A percentile compares a stretch with the other conserved stretches of the same genome.
These are phyloP conservation scores for Conus ventricosus DNA, from an alignment of 1,140 invertebrate genomes.

Conservation along the genomic window DNA sequence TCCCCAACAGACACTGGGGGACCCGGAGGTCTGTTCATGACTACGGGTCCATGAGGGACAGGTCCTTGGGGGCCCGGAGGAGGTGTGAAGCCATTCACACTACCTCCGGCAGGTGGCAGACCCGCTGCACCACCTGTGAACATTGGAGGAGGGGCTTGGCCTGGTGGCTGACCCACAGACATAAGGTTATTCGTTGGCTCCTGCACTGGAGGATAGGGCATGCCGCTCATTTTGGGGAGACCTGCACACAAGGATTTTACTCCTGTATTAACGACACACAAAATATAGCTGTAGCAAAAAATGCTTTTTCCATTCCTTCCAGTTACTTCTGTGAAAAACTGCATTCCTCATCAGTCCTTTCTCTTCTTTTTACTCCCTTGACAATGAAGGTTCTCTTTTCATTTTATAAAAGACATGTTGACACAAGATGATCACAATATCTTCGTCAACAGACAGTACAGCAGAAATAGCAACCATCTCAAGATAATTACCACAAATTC, in stretches of 20 bases:
- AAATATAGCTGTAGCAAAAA: too few relatives aligned
- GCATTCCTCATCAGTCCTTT: too few relatives aligned
- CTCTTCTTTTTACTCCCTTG: too few relatives aligned
- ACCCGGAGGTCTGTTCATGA: neutral
- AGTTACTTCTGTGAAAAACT: too few relatives aligned
- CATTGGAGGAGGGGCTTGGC: neutral
- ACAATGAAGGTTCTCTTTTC: too few relatives aligned
- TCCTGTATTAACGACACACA: too few relatives aligned
- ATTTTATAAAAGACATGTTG: too few relatives aligned
- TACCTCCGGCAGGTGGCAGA: neutral
- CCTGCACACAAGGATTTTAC: neutral
- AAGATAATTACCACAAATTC: too few relatives aligned
- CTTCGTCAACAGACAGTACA: too few relatives aligned
- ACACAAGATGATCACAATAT: too few relatives aligned
- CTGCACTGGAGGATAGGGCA: neutral
- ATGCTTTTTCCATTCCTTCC: too few relatives aligned
- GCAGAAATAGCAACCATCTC: too few relatives aligned
- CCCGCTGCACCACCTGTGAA: neutral
- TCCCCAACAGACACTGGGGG: neutral
- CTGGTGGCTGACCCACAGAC: neutral
- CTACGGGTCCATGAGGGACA: neutral
- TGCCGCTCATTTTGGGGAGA: slow-evolving; percentile 16
- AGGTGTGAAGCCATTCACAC: slow-evolving; percentile 37
- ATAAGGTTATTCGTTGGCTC: neutral
- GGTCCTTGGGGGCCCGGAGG: neutral